Base-by-base conservation (phyloP, 2,888 invertebrate species). In the Oxyteleia sp. region DNA sequence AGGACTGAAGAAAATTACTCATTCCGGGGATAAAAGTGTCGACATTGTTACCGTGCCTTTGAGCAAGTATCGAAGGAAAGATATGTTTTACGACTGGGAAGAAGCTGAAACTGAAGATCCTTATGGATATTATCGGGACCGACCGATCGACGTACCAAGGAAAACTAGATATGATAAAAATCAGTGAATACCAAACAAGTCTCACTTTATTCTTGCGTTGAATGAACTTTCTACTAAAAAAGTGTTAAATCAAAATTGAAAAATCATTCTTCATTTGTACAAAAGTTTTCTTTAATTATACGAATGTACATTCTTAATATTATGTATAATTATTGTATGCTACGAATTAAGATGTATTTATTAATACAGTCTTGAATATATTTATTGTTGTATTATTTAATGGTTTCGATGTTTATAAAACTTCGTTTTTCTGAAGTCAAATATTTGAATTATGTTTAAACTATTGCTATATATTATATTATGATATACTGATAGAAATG, bases 1-100 rank as follows among this genome's bases (percentile, higher is more conserved):
- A 0, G 95, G 95, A 41, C 93, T 96, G 29, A 95, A 95, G 82
- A 95, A 94, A 26, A 93, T 95, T 90, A 88, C 94, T 89, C 89
- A 93, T 43, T 82, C 82, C 7, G 79, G 61, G 13, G 76, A 80
- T 32, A 84, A 82, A 75, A 43, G 45, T 23, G 83, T 83, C 38
- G 90, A 92, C n/a, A 81, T 87, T 7, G 88, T 89, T 4, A 88
- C 86, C 23, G 47, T 88, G 5, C 90, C 89, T 4, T 8, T 86
- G 3, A 87, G 88, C 75, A 92, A 92, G 72, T 92, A 92, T 86
- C 88, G 91, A 29, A 86, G 93, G 38, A 92, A 93, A 74, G 93
- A 93, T 32, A 26, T 87, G 7, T 71, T 86, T 13, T 89, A 89
- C 8, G 87, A 88, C 18, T 53, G 84, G 26, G 88, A 88, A 4